Evolutionary conservation across 2,797 vertebrate genomes (phyloP).

Genomic region (Rhinichthys osculus): DNA sequence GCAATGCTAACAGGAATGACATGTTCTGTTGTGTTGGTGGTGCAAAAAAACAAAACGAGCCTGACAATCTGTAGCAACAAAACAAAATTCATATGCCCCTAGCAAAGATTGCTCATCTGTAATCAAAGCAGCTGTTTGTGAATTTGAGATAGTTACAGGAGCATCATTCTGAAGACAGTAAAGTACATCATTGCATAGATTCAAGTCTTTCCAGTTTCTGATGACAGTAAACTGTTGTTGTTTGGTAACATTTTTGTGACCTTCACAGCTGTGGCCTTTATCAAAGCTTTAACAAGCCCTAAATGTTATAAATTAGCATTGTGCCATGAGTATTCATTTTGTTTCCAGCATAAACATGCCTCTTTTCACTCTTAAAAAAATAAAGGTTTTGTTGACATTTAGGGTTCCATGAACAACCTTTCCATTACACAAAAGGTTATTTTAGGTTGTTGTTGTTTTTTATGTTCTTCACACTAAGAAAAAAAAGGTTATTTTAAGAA

Average conservation of each 20-base stretch:
- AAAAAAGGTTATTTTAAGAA: no score
- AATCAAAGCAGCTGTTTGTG: neutral
- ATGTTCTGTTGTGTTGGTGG: slow-evolving; percentile 7
- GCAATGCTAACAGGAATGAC: neutral
- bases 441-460: no score
- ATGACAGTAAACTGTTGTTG: neutral
- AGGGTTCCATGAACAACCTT: no score
- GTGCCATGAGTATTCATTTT: no score
- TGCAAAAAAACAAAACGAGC: neutral
- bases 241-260: slow-evolving; percentile 2
- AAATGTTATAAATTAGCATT: no score
- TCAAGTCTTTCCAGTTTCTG: neutral
- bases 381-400: no score
- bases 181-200: neutral
- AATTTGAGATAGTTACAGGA: neutral
- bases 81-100: neutral
- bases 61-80: neutral
- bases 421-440: no score
- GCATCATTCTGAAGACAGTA: neutral
- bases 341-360: no score
- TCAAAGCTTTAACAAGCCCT: no score
- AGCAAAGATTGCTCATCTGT: neutral
- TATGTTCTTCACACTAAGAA: no score
- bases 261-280: neutral
- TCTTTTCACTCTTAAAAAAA: no score